Evolutionary conservation across 1,140 invertebrate species (phyloP), one percentile per base, ranked within the genome.

Genomic region (Leptonema lineaticorne): DNA sequence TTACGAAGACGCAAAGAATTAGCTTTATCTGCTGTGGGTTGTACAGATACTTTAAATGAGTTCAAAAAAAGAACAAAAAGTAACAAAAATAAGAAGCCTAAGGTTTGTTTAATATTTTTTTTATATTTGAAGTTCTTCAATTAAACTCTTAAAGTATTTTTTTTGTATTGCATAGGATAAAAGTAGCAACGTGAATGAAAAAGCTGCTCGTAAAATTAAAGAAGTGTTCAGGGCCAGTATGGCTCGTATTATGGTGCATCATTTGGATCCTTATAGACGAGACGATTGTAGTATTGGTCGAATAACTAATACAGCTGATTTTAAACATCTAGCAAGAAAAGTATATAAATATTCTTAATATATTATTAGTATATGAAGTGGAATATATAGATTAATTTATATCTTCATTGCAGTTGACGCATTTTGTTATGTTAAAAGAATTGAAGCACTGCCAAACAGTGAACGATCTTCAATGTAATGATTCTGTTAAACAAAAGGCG

Each of bases 401-500:
- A n/a, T n/a, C n/a, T n/a, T n/a, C n/a, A n/a, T 76, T 75, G 72
- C 84, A 97, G 95, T 82, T 98, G 22, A 98, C 95, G 0, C 94
- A 97, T 81, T 94, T 96, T 79, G 93, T 99, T n/a, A 90, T 97
- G 86, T 86, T 94, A 50, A 98, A 99, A 83, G 96, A 98, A 79
- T 79, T 96, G 76, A 96, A 95, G 75, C 94, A 97, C 75, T 95
- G 94, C 75, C 89, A 90, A 63, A 89, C 88, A 62, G 90, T 94
- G 0, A 93, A 95, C 74, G 91, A 95, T 73, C 77, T 97, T 29
- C 87, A 92, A 71, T 93, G 95, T 72, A 96, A 93, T 69, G 94
- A 97, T 64, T 95, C 92, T 69, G 95, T 98, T 0, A 93, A 92
- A 72, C 87, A 91, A 68, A 98, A 98, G 82, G 93, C 95, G 1